A percentile compares a stretch with the other conserved stretches of the same genome.
phyloP scores from a whole-genome alignment of 2,888 invertebrate species.

The Horisme vitalbata region DNA sequence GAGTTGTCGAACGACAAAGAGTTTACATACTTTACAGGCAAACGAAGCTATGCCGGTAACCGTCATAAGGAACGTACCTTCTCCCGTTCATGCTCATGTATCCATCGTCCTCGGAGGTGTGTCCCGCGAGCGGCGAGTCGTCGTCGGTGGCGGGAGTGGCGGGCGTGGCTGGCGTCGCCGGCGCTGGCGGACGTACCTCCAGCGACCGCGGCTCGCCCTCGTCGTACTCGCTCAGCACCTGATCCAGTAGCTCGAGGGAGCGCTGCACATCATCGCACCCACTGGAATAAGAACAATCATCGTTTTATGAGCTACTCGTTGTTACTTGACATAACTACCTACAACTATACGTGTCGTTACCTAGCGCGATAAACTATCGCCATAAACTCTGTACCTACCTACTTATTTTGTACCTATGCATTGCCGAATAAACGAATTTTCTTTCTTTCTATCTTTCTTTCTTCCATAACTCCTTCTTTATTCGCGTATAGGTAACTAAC shows the following conservation, averaged over 20 bases:
- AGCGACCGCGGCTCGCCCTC: conserved; percentile 84
- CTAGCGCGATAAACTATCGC: too few relatives aligned
- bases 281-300: conserved; percentile 73
- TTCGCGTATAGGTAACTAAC: too few relatives aligned
- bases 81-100: conserved; percentile 96
- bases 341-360: too few relatives aligned
- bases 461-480: too few relatives aligned
- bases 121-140: conserved; percentile 90
- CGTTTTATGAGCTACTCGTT: background rate
- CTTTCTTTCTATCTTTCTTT: too few relatives aligned
- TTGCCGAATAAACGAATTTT: too few relatives aligned
- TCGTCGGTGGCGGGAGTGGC: conserved; percentile 85
- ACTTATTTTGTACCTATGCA: too few relatives aligned
- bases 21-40: too few relatives aligned
- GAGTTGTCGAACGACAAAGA: too few relatives aligned
- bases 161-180: conserved; percentile 79
- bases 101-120: conserved; percentile 95
- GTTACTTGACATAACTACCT: too few relatives aligned
- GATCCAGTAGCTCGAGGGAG: conserved; percentile 93
- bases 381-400: too few relatives aligned
- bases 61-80: conserved; percentile 65
- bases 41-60: too few relatives aligned
- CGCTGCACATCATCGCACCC: conserved; percentile 94
- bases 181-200: conserved; percentile 72
- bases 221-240: conserved; percentile 95